Evolutionary conservation across 2,113 vertebrate species (phyloP).

Genomic region (Circaetus cinerascens): DNA sequence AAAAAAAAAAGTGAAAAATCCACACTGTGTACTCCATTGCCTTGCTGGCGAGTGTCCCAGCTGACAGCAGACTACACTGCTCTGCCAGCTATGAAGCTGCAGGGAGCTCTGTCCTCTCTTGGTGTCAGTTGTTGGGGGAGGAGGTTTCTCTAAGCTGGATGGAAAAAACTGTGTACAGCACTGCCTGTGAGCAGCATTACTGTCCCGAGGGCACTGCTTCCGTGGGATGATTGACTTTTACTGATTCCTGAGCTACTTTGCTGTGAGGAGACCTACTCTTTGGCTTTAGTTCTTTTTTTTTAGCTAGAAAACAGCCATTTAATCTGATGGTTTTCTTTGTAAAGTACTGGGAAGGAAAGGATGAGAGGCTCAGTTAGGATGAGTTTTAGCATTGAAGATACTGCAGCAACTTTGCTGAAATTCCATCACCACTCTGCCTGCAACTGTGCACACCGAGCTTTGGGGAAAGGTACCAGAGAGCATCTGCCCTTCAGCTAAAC

Average conservation of each 20-base stretch:
- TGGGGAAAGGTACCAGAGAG: accelerated
- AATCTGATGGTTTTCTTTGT: not conserved
- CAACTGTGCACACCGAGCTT: accelerated
- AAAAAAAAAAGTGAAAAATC: not conserved
- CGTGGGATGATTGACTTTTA: not conserved
- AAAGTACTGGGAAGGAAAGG: not conserved
- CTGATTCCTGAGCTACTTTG: too few species aligned
- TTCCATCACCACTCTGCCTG: not conserved
- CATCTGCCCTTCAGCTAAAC: not conserved
- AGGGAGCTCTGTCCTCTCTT: accelerated
- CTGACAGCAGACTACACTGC: not conserved
- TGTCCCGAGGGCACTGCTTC: not conserved
- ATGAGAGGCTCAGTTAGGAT: accelerated
- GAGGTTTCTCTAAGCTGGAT: not conserved
- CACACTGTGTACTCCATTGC: not conserved
- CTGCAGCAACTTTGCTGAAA: not conserved
- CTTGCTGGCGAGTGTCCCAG: not conserved
- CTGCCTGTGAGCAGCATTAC: not conserved
- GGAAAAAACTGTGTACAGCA: not conserved
- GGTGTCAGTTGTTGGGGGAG: not conserved
- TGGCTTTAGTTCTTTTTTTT: not conserved
- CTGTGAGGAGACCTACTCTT: not conserved
- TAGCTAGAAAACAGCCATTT: not conserved
- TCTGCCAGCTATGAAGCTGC: not conserved
- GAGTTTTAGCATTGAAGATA: not conserved